Conservation (phyloP, 2,888 invertebrate species). For the Neuroscelio doddi region DNA sequence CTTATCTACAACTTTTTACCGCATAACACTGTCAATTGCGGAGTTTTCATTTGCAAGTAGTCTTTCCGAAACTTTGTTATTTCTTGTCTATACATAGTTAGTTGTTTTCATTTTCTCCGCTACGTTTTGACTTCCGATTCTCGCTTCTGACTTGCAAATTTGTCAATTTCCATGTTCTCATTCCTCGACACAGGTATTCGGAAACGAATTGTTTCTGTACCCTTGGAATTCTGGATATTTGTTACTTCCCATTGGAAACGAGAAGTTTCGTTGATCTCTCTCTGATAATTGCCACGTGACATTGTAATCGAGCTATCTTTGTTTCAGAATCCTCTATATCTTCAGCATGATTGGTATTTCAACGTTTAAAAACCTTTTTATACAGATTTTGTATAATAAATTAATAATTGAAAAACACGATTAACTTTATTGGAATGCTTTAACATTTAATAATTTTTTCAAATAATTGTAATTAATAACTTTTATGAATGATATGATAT, state of each 20-base stretch:
- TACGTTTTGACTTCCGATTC: constrained; percentile 19
- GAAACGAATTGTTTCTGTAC: constrained; percentile 18
- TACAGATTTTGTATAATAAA: too few species aligned
- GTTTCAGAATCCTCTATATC: too few species aligned
- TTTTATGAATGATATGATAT: too few species aligned
- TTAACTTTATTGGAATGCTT: too few species aligned
- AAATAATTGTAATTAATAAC: too few species aligned
- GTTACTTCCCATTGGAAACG: constrained; percentile 12
- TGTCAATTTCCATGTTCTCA: constrained; percentile 20
- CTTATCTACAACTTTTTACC: constrained; percentile 30
- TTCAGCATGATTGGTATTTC: too few species aligned
- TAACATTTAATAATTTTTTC: too few species aligned
- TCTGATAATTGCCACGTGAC: constrained; percentile 8
- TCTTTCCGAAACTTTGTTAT: constrained; percentile 1
- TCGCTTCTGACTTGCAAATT: constrained; percentile 37
- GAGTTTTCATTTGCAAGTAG: background rate
- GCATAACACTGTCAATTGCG: constrained; percentile 28
- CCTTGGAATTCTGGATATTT: constrained; percentile 16
- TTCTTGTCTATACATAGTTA: constrained; percentile 17
- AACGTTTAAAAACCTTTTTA: too few species aligned
- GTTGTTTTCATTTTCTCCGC: constrained; percentile 33
- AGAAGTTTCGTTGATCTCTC: constrained; percentile 7
- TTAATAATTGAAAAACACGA: too few species aligned
- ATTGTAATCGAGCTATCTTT: constrained; percentile 15
- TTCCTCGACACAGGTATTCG: constrained; percentile 13